These are phyloP conservation scores for Flexamia atlantica DNA, from an alignment of 2,888 invertebrate genomes.

Conservation along the genomic window DNA sequence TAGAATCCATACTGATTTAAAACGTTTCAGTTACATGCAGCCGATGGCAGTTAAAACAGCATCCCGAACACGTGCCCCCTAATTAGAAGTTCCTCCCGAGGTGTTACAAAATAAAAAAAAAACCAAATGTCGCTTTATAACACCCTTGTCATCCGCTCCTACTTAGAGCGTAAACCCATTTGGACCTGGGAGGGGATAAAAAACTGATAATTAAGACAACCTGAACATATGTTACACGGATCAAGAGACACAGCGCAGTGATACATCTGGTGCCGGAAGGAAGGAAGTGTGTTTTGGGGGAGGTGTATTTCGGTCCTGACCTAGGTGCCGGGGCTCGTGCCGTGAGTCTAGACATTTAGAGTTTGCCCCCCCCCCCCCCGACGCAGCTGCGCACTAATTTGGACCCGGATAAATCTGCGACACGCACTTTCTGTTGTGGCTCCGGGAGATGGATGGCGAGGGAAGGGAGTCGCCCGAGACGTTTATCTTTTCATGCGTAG, in stretches of 20 bases:
- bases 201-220: slow-evolving; percentile 37
- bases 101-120: slow-evolving; percentile 17
- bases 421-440: slow-evolving; percentile 7
- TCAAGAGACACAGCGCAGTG: not conserved
- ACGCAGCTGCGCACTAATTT: slow-evolving; percentile 35
- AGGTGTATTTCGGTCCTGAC: slow-evolving; percentile 33
- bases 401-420: slow-evolving; percentile 14
- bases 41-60: no score
- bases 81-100: slow-evolving; percentile 14
- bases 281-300: slow-evolving; percentile 36
- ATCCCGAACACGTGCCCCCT: not conserved
- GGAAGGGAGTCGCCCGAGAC: not conserved
- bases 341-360: slow-evolving; percentile 2
- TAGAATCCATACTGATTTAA: no score
- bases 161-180: slow-evolving; percentile 5
- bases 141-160: not conserved
- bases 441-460: not conserved
- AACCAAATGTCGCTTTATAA: not conserved
- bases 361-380: not conserved
- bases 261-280: slow-evolving; percentile 29
- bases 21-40: no score
- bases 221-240: slow-evolving; percentile 26
- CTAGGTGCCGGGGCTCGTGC: slow-evolving; percentile 36
- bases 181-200: not conserved
- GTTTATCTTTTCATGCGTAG: not conserved